phyloP scores from a whole-genome alignment of 2,113 vertebrate genomes.

The Brienomyrus longianalis region DNA sequence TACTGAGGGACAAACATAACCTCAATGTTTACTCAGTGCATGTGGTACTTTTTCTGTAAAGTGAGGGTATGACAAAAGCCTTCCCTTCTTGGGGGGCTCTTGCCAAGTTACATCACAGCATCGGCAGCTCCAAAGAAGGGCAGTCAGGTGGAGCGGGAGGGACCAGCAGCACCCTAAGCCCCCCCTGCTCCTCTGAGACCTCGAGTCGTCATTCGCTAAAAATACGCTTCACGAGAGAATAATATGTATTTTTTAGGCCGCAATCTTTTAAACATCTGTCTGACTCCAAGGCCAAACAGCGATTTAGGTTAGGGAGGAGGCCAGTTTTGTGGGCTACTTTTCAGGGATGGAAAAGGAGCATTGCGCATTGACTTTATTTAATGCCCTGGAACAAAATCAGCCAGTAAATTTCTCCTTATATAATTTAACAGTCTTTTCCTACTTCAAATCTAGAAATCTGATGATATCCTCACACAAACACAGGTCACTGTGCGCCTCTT shows the following conservation, averaged over 20 bases:
- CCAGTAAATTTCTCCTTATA: neutral
- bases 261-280: conserved; percentile 2
- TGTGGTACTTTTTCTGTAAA: neutral
- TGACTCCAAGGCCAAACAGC: neutral
- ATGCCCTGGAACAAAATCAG: neutral
- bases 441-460: neutral
- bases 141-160: neutral
- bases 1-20: neutral
- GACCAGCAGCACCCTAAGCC: neutral
- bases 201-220: neutral
- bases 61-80: neutral
- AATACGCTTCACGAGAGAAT: neutral
- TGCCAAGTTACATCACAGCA: neutral
- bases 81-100: neutral
- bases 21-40: neutral
- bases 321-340: neutral
- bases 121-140: neutral
- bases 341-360: neutral
- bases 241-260: neutral
- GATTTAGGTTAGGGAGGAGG: neutral
- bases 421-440: neutral
- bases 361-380: neutral
- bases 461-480: neutral
- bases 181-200: too few relatives aligned
- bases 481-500: neutral